Evolutionary conservation across 2,797 vertebrate species (phyloP), one percentile per base, ranked within the genome.

Genomic region (Lacerta viridis): DNA sequence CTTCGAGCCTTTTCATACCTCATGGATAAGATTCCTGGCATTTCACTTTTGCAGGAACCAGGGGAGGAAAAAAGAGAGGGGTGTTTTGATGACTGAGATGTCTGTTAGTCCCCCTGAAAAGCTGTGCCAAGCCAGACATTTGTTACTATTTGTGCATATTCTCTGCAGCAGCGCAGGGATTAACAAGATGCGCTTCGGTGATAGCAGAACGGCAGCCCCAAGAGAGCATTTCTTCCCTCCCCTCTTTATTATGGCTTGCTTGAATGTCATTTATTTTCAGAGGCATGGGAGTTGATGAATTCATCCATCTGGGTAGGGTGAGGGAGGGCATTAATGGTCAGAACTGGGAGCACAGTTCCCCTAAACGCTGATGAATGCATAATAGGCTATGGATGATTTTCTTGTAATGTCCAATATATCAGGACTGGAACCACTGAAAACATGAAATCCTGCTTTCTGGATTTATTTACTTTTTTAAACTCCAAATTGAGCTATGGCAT

Each of bases 21-120:
- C 3, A 66, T 83, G 36, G 88, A 87, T 91, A 90, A 90, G 90
- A 94, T 92, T 94, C 78, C 91, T 95, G 92, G 94, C 93, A 92
- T 95, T 95, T 92, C 78, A 43, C 83, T 91, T 89, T 90, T 94
- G 91, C 5, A 61, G 50, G 91, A 92, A 86, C 90, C 76, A 91
- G 93, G 94, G 80, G 46, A 83, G 84, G 36, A 87, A 69, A 0
- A 1, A 85, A 85, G 88, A 87, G 27, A 92, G 84, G 80, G 43
- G 25, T 80, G 81, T 81, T 36, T 8, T 75, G 29, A 83, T 68
- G 75, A 79, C 41, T 18, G 41, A 68, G 17, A 9, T 23, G 25
- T 17, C 55, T 27, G 41, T 50, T 75, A 18, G 41, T 84, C 66
- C n/a, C n/a, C 39, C 80, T 92, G 92, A 91, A 71, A 82, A 85